Conservation (phyloP, 2,888 invertebrate genomes). For the Carcina quercana region DNA sequence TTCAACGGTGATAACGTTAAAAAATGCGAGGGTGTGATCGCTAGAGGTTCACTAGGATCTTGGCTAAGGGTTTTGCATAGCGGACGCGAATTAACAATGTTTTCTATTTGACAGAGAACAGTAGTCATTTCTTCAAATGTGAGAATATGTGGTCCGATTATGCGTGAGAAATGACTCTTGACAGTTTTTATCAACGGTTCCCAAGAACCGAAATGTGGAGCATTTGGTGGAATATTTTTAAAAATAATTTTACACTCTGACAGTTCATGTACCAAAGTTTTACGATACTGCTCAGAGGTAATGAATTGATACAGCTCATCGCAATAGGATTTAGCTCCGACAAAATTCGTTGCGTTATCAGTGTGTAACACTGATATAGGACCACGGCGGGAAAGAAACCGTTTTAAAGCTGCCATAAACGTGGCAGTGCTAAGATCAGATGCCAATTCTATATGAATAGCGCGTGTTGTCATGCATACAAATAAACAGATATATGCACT, state of each 20-base stretch:
- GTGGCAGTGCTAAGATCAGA: conserved; percentile 11
- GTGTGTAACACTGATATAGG: conserved; percentile 9
- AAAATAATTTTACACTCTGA: background rate
- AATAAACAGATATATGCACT: conserved; percentile 13
- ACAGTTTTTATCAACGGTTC: conserved; percentile 2
- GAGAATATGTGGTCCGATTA: conserved; percentile 3
- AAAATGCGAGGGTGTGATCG: background rate
- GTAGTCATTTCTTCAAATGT: conserved; percentile 7
- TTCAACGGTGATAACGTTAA: background rate
- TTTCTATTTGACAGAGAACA: conserved; percentile 5
- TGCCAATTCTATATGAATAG: conserved; percentile 14
- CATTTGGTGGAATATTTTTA: conserved; percentile 1
- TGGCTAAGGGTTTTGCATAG: too few species aligned
- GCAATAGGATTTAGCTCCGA: conserved; percentile 3
- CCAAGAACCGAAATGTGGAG: conserved; percentile 4
- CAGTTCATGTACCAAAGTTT: background rate
- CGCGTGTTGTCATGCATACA: conserved; percentile 11
- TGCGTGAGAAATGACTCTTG: conserved; percentile 6
- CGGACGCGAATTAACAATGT: conserved; percentile 5
- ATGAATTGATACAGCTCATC: background rate
- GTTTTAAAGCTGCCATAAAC: conserved; percentile 14
- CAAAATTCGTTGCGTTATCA: conserved; percentile 11
- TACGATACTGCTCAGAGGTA: too few species aligned
- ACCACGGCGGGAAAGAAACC: conserved; percentile 17
- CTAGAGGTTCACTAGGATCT: conserved; percentile 2